Percentiles rank a stretch among this genome's conserved stretches.
Evolutionary conservation across 2,888 invertebrate species (phyloP).

Genomic region (Drosophila phalerata): DNA sequence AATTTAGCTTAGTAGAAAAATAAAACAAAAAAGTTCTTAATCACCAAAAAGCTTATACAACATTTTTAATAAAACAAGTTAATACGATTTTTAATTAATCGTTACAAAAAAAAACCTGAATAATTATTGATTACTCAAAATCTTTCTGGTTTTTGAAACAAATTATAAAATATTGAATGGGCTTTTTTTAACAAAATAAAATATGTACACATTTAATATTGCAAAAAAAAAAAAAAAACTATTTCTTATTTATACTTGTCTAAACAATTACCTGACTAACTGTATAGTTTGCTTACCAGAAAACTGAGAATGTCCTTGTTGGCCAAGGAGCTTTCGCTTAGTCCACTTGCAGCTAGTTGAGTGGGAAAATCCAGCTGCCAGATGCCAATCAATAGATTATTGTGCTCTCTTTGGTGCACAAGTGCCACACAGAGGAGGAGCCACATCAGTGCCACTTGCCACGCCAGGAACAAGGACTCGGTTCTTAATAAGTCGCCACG

Average conservation of each 20-base stretch:
- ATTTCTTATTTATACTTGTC: not conserved
- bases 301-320: constrained; percentile 36
- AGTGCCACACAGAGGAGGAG: constrained; percentile 48
- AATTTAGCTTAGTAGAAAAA: too few species aligned
- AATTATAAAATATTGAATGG: too few species aligned
- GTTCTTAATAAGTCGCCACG: not conserved
- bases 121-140: too few species aligned
- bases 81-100: too few species aligned
- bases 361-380: constrained; percentile 28
- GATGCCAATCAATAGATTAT: constrained; percentile 16
- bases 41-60: too few species aligned
- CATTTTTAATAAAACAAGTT: too few species aligned
- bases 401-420: constrained; percentile 38
- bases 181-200: too few species aligned
- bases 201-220: too few species aligned
- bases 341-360: not conserved
- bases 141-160: too few species aligned
- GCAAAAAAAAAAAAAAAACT: not conserved
- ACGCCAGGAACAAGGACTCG: constrained; percentile 25
- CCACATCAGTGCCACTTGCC: constrained; percentile 38
- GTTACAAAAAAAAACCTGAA: too few species aligned
- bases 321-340: not conserved
- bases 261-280: too few species aligned
- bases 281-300: constrained; percentile 34
- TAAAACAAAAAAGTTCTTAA: too few species aligned